phyloP scores from a whole-genome alignment of 2,797 vertebrate genomes.

The Allenopithecus nigroviridis region DNA sequence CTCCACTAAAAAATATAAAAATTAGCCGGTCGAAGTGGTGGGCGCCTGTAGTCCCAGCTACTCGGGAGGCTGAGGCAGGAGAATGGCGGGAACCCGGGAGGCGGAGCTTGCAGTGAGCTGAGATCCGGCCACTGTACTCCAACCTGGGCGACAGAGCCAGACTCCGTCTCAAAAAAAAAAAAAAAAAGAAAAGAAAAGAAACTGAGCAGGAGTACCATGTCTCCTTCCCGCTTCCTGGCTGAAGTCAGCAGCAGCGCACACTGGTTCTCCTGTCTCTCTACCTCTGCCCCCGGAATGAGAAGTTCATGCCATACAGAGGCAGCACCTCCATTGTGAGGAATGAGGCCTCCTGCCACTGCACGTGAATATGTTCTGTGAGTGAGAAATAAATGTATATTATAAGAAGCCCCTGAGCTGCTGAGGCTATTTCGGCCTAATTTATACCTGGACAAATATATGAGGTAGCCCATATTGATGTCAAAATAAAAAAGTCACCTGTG shows the following conservation, averaged over 20 bases:
- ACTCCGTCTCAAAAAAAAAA: too few species aligned
- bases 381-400: not conserved
- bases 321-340: not conserved
- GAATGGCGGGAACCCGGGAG: too few species aligned
- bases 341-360: not conserved
- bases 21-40: fast-evolving
- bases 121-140: too few species aligned
- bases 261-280: not conserved
- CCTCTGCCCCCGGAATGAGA: not conserved
- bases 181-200: too few species aligned
- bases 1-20: too few species aligned
- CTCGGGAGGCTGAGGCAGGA: too few species aligned
- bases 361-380: not conserved
- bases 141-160: too few species aligned
- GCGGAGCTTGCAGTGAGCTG: too few species aligned
- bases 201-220: too few species aligned
- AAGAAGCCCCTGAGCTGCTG: not conserved
- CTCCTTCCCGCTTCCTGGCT: not conserved
- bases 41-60: too few species aligned
- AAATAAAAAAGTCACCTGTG: not conserved
- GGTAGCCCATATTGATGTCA: not conserved
- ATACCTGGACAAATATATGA: not conserved
- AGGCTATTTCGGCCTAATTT: not conserved
- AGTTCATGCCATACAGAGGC: fast-evolving
- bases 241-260: fast-evolving